These are phyloP conservation scores for Pterocles burchelli DNA, from an alignment of 2,113 vertebrate species.

Conservation along the genomic window DNA sequence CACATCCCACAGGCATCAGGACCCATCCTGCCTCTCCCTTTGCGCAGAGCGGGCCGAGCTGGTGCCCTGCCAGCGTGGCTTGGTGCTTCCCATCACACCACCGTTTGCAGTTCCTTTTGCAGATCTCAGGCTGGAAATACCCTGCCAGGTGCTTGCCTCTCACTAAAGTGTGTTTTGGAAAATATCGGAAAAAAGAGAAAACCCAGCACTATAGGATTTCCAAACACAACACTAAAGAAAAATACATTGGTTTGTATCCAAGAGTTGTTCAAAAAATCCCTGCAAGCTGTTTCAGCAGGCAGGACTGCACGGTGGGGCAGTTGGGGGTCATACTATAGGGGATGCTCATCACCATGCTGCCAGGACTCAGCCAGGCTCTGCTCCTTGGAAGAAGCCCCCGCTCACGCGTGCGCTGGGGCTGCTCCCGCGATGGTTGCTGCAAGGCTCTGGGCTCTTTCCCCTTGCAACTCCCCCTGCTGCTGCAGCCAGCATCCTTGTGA, in stretches of 20 bases:
- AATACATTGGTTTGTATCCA: not conserved
- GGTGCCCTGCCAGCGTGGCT: accelerated
- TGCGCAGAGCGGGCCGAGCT: not conserved
- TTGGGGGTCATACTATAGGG: accelerated
- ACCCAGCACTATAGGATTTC: not conserved
- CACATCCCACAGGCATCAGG: accelerated
- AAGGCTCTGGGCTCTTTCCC: not conserved
- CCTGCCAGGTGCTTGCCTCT: not conserved
- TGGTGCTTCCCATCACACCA: not conserved
- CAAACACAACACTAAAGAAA: not conserved
- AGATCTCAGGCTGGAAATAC: not conserved
- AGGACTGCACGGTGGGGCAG: accelerated
- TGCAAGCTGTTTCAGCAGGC: not conserved
- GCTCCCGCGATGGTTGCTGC: not conserved
- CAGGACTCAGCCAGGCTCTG: accelerated
- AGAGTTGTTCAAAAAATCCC: not conserved
- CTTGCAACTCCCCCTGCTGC: not conserved
- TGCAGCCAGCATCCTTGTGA: not conserved
- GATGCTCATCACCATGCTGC: not conserved
- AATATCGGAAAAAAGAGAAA: not conserved
- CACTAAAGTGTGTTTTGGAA: not conserved
- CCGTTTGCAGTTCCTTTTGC: not conserved
- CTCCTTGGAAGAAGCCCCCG: not conserved
- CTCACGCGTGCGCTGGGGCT: accelerated
- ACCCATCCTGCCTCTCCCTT: not conserved